Conservation (phyloP, 2,797 vertebrate genomes). For the Ciconia nigra region DNA sequence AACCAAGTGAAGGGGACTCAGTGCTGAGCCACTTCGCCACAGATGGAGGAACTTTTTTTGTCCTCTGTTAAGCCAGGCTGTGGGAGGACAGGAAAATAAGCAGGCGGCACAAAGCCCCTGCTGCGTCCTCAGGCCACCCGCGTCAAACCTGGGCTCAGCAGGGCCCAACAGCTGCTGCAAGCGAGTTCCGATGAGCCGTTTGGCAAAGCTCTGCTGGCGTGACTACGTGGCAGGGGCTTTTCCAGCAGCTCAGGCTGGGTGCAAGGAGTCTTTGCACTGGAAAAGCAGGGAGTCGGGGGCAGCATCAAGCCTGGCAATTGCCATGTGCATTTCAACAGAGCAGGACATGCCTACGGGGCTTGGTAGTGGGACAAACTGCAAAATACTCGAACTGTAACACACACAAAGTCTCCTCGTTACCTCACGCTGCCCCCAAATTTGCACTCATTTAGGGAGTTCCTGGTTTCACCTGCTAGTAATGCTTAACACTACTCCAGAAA, state of each 20-base stretch:
- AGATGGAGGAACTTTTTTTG: not conserved
- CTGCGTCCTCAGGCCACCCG: not conserved
- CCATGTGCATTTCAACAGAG: not conserved
- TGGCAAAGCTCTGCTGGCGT: not conserved
- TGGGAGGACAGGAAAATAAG: not conserved
- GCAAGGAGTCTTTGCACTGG: not conserved
- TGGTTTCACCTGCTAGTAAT: not conserved
- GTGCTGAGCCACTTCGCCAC: not conserved
- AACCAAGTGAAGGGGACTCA: not conserved
- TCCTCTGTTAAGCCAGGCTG: accelerated
- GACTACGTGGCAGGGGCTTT: not conserved
- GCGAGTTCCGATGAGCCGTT: accelerated
- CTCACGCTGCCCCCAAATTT: not conserved
- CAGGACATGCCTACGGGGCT: not conserved
- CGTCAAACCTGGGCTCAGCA: not conserved
- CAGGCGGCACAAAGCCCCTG: not conserved
- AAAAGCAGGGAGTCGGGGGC: not conserved
- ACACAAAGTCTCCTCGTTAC: not conserved
- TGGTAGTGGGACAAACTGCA: not conserved
- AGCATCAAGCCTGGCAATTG: not conserved
- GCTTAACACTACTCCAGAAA: not conserved
- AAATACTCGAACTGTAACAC: not conserved
- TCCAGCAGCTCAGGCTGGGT: not conserved
- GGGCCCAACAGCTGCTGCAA: not conserved
- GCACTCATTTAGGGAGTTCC: not conserved